phyloP scores from a whole-genome alignment of 2,113 vertebrate species.

The Bungarus multicinctus region DNA sequence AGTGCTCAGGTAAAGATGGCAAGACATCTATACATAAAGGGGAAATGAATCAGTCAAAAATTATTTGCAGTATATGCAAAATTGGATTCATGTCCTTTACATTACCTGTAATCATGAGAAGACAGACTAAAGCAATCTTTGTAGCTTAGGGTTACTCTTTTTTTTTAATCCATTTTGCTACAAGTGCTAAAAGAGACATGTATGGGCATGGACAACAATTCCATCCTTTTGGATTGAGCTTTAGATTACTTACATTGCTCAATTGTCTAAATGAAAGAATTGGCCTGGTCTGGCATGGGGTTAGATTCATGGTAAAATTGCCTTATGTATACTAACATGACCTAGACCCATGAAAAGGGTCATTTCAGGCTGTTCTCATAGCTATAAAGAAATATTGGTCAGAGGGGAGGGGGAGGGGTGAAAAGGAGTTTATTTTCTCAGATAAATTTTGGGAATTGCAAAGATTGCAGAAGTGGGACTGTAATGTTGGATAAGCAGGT shows the following conservation, averaged over 20 bases:
- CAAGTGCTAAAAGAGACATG: not conserved
- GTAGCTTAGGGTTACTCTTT: not conserved
- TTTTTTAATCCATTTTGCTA: not conserved
- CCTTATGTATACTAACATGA: not conserved
- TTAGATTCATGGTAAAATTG: not conserved
- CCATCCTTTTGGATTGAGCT: not conserved
- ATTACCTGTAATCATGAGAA: not conserved
- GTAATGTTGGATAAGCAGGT: not conserved
- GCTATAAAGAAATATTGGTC: not conserved
- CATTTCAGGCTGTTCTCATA: not conserved
- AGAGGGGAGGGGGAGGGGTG: not conserved
- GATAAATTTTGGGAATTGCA: not conserved
- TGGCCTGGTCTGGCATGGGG: not conserved
- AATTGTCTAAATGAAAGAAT: not conserved
- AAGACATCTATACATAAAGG: not conserved
- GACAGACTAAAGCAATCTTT: not conserved
- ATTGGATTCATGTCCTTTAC: not conserved
- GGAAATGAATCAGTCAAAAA: not conserved
- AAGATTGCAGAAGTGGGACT: not conserved
- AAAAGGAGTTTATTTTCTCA: not conserved
- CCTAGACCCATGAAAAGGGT: not conserved
- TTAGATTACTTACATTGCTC: not conserved
- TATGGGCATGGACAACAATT: not conserved
- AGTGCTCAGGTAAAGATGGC: constrained; percentile 74
- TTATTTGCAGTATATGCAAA: not conserved